Evolutionary conservation across 2,888 invertebrate genomes (phyloP).

Genomic region (Monopis laevigella): DNA sequence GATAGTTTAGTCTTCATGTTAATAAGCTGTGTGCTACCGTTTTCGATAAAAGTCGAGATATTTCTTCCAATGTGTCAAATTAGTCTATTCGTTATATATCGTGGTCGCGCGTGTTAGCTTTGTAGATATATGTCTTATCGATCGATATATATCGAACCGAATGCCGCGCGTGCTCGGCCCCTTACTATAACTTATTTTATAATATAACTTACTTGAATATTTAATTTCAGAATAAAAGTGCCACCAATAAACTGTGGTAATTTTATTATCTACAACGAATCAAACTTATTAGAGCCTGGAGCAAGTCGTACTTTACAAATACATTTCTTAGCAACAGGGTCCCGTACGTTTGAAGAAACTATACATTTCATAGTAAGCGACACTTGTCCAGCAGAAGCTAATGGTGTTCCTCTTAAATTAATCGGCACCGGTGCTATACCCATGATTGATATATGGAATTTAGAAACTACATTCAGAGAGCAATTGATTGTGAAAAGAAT

Average conservation of each 20-base stretch:
- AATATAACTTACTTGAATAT: too few relatives aligned
- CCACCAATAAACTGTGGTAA: conserved; percentile 53
- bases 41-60: too few relatives aligned
- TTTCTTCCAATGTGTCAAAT: too few relatives aligned
- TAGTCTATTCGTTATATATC: too few relatives aligned
- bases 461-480: conserved; percentile 67
- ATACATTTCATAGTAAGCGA: conserved; percentile 54
- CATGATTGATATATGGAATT: conserved; percentile 62
- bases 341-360: conserved; percentile 46
- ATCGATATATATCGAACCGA: too few relatives aligned
- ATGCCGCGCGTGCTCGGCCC: too few relatives aligned
- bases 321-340: conserved; percentile 42
- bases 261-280: conserved; percentile 50
- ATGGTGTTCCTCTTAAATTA: conserved; percentile 55
- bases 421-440: conserved; percentile 67
- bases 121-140: too few relatives aligned
- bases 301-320: conserved; percentile 48
- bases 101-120: too few relatives aligned
- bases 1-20: too few relatives aligned
- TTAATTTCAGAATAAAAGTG: conserved; percentile 36
- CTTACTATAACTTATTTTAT: too few relatives aligned
- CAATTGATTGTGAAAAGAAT: conserved; percentile 64
- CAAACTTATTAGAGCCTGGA: conserved; percentile 52
- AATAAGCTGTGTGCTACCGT: too few relatives aligned
- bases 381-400: conserved; percentile 54